Evolutionary conservation across 1,140 invertebrate genomes (phyloP).

Genomic region (Fopius arisanus): DNA sequence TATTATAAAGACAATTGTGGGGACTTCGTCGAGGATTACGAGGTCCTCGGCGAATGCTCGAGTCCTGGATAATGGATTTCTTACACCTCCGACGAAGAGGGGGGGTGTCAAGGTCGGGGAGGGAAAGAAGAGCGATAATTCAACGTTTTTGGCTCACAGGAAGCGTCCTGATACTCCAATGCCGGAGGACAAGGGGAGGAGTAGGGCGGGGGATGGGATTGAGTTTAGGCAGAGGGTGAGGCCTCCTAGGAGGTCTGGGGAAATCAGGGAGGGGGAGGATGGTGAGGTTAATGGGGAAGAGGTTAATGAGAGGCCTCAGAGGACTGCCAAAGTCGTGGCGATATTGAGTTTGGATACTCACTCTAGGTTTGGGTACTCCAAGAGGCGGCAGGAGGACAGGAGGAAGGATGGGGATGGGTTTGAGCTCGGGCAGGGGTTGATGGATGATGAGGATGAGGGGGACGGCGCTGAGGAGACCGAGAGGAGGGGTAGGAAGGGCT

Average conservation of each 20-base stretch:
- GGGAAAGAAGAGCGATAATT: conserved; percentile 18
- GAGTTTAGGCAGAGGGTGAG: conserved; percentile 23
- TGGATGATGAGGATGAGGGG: neutral
- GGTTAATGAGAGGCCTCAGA: conserved; percentile 50
- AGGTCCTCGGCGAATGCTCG: neutral
- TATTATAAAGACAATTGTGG: neutral
- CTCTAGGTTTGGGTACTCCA: conserved; percentile 29
- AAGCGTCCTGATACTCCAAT: conserved; percentile 45
- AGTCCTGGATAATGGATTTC: conserved; percentile 35
- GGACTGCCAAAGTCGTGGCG: conserved; percentile 59
- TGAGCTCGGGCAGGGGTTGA: neutral
- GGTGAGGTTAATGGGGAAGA: conserved; percentile 33
- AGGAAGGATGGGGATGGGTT: conserved; percentile 2
- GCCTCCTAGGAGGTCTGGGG: neutral
- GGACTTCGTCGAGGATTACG: neutral
- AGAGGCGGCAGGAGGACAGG: conserved; percentile 7
- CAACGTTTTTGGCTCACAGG: neutral
- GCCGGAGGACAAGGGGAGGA: conserved; percentile 35
- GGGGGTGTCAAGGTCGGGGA: neutral
- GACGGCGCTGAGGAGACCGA: conserved; percentile 29
- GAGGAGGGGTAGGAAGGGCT: conserved; percentile 41
- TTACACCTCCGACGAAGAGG: conserved; percentile 17
- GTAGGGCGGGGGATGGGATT: conserved; percentile 33
- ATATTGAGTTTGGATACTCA: conserved; percentile 54
- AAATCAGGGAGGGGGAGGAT: conserved; percentile 10